Conservation (phyloP, 2,797 vertebrate species). For the Aulostomus chinensis region DNA sequence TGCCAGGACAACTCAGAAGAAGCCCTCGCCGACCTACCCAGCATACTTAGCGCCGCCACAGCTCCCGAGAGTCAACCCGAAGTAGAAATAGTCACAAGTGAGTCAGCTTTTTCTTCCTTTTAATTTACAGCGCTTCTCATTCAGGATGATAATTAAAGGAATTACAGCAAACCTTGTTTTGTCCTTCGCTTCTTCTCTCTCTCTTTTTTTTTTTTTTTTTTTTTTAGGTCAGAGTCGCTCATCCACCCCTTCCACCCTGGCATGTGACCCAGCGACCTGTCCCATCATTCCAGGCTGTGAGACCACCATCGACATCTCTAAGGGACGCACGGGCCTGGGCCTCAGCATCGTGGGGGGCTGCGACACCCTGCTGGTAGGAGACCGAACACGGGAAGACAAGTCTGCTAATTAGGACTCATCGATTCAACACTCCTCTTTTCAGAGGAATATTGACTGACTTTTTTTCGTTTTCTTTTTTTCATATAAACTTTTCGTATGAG, state of each 20-base stretch:
- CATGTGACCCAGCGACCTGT: slow-evolving; percentile 90
- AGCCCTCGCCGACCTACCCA: slow-evolving; percentile 39
- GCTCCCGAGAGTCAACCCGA: slow-evolving; percentile 66
- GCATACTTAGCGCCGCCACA: slow-evolving; percentile 15
- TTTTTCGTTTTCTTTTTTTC: too few species aligned
- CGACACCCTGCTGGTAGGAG: slow-evolving; percentile 92
- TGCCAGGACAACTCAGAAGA: slow-evolving; percentile 45
- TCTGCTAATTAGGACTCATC: not conserved
- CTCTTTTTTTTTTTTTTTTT: not conserved
- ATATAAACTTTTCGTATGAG: too few species aligned
- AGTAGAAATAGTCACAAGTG: slow-evolving; percentile 83
- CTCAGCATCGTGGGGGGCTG: slow-evolving; percentile 97
- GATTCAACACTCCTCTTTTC: not conserved
- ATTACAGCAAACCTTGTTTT: not conserved
- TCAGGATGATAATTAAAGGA: not conserved
- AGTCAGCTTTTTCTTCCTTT: slow-evolving; percentile 46
- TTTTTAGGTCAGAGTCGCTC: slow-evolving; percentile 87
- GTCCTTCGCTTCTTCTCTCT: too few species aligned
- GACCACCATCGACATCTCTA: slow-evolving; percentile 97
- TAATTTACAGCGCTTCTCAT: not conserved
- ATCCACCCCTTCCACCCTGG: slow-evolving; percentile 87
- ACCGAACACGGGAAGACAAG: not conserved
- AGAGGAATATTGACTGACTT: not conserved
- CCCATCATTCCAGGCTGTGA: slow-evolving; percentile 97
- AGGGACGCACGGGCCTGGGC: slow-evolving; percentile 93